Conservation (phyloP, 92 coral and sea anemone genomes). For the Epizoanthus scotinus region DNA sequence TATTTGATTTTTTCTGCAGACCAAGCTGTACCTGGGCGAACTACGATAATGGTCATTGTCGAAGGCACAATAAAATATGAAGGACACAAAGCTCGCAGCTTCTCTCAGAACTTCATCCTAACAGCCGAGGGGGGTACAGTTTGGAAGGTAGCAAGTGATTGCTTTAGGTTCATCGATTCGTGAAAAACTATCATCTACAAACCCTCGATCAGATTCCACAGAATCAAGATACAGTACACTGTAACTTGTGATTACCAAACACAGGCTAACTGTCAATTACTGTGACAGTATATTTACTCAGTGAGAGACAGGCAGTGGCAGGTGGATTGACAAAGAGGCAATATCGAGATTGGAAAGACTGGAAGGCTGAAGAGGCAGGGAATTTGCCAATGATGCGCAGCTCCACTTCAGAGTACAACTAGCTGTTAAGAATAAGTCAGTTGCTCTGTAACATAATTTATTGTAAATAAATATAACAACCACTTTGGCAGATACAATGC, state of each 20-base stretch:
- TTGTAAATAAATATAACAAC: too few species aligned
- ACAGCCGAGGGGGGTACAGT: conserved; percentile 94
- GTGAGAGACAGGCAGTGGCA: too few species aligned
- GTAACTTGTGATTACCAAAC: background rate
- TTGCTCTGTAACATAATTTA: too few species aligned
- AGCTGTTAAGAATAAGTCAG: too few species aligned
- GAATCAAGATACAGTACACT: background rate
- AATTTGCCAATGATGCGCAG: too few species aligned
- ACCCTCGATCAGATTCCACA: background rate
- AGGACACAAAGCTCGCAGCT: conserved; percentile 73
- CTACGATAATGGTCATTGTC: conserved; percentile 83
- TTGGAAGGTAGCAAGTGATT: conserved; percentile 97
- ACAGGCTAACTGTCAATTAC: too few species aligned
- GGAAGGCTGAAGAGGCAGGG: too few species aligned
- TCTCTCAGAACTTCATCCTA: conserved; percentile 92
- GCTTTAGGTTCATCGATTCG: conserved; percentile 75
- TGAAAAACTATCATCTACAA: conserved; percentile 14
- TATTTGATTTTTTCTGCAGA: conserved; percentile 54
- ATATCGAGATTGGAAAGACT: too few species aligned
- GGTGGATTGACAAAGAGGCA: too few species aligned
- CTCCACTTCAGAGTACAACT: too few species aligned
- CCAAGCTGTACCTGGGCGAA: conserved; percentile 92
- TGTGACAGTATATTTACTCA: too few species aligned
- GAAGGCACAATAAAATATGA: conserved; percentile 89
- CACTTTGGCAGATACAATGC: too few species aligned